A percentile compares a stretch with the other conserved stretches of the same genome.
Conservation (phyloP, 2,797 vertebrate species). For the Chiloscyllium punctatum region DNA sequence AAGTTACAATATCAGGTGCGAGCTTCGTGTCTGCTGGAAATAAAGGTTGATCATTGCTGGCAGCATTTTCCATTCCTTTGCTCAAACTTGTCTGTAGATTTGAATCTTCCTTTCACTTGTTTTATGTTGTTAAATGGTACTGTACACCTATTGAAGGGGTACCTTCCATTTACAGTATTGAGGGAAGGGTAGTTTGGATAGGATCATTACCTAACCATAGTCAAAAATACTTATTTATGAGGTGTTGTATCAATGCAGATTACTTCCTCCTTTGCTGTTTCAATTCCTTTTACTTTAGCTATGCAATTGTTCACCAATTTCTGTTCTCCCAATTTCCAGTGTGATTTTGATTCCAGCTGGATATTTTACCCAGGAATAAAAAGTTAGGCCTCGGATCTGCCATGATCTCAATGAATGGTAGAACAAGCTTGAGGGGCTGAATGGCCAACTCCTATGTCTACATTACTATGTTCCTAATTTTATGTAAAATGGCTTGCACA, state of each 20-base stretch:
- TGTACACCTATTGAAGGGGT: background rate
- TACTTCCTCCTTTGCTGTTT: background rate
- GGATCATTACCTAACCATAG: background rate
- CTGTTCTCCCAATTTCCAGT: background rate
- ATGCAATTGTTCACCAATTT: background rate
- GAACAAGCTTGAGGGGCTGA: background rate
- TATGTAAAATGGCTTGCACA: background rate
- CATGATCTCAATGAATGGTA: too few species aligned
- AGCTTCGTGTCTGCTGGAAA: background rate
- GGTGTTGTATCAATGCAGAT: background rate
- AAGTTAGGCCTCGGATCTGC: too few species aligned
- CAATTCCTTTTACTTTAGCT: background rate
- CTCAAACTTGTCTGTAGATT: background rate
- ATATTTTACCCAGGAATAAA: too few species aligned
- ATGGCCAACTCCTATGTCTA: background rate
- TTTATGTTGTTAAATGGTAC: background rate
- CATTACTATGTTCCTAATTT: background rate
- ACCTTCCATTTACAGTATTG: too few species aligned
- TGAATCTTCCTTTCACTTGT: background rate
- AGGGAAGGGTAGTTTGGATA: background rate
- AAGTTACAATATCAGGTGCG: background rate
- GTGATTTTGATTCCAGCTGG: too few species aligned
- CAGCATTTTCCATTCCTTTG: background rate
- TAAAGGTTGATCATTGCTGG: background rate
- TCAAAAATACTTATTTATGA: background rate